Base-by-base conservation (phyloP, 2,797 vertebrate species). In the Gadopsis bispinosus region DNA sequence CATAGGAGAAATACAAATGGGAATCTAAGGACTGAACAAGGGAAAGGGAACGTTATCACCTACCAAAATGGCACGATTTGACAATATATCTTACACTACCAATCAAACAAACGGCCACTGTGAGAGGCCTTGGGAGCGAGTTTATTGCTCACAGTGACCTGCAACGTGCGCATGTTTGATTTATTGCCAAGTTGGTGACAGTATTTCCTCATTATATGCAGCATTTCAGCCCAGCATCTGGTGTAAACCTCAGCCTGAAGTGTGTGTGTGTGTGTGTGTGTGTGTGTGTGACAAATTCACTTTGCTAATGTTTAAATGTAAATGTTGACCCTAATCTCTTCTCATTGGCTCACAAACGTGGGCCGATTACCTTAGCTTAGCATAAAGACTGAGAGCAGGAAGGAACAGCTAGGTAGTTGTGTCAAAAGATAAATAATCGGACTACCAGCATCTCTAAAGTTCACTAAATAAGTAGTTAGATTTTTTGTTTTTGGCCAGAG, bases 1-100 rank as follows among this genome's bases (percentile, higher is more conserved):
- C 93, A 50, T 95, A 96, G 91, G 95, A 94, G 90, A 97, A 96
- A 82, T 97, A 98, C 22, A 95, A 63, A 5, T 94, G 89, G 72
- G 91, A 96, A 39, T 75, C 86, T 79, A 81, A 29, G 48, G 85
- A 43, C 92, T 94, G 75, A 60, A 54, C 0, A 63, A 60, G 5
- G 20, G 37, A 69, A 56, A 37, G 41, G 48, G 8, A 62, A 53
- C 1, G 11, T 70, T 19, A 39, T 59, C 22, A 41, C 13, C n/a
- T 59, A 39, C 1, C 1, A 39, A 11, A 33, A 20, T 41, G 26
- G 13, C 1, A 45, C 16, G 22, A 69, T 29, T 12, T 35, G 3
- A 64, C 43, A 41, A 9, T 19, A 12, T 5, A 17, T n/a, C 26
- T 10, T 26, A 13, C 56, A 5, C 26, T 11, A 6, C 39, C 14